Evolutionary conservation across 2,888 invertebrate species (phyloP).

Genomic region (Bedellia somnulentella): DNA sequence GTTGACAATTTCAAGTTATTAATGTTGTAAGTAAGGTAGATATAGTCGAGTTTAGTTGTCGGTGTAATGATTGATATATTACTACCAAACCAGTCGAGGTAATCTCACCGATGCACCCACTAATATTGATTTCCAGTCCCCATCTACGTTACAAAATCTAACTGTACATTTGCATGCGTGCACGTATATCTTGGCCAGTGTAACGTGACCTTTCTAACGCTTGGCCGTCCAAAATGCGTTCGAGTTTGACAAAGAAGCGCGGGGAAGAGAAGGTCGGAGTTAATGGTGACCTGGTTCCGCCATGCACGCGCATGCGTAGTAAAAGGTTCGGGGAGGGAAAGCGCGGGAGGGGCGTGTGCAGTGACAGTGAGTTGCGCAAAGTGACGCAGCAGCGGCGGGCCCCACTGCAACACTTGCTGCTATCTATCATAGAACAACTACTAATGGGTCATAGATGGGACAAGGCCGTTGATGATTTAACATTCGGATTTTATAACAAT

Average conservation of each 20-base stretch:
- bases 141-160: slow-evolving; percentile 31
- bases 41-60: neutral
- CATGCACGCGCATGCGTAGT: slow-evolving; percentile 57
- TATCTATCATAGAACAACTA: no score
- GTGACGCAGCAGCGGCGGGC: slow-evolving; percentile 33
- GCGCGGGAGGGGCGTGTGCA: slow-evolving; percentile 19
- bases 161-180: slow-evolving; percentile 60
- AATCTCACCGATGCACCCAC: slow-evolving; percentile 6
- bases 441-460: slow-evolving; percentile 1
- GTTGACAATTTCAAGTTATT: no score
- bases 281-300: slow-evolving; percentile 57
- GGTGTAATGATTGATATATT: no score
- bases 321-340: slow-evolving; percentile 10
- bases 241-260: no score
- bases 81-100: neutral
- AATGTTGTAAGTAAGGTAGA: no score
- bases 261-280: no score
- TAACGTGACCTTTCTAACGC: slow-evolving; percentile 15
- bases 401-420: slow-evolving; percentile 31
- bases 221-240: neutral
- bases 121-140: slow-evolving; percentile 42
- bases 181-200: slow-evolving; percentile 30
- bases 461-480: neutral
- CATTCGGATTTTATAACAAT: no score
- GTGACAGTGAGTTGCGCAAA: slow-evolving; percentile 57